These are phyloP conservation scores for Oikopleura vanhoeffeni DNA, from an alignment of 23 tunicate species.

Conservation along the genomic window DNA sequence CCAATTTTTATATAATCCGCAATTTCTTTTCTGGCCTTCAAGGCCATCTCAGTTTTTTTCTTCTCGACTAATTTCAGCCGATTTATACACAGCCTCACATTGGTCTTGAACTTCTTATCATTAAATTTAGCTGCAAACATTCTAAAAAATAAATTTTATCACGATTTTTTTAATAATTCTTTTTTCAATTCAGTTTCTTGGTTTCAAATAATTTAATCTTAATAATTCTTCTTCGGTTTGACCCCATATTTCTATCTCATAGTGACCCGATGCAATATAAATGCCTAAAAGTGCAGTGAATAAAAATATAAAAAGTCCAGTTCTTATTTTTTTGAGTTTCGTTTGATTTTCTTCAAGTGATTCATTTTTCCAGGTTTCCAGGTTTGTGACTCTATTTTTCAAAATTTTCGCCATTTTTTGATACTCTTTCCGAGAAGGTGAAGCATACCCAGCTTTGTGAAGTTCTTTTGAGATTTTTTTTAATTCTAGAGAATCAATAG, in stretches of 20 bases:
- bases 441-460: too few relatives aligned
- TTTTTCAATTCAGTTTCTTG: background rate
- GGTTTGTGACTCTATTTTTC: too few relatives aligned
- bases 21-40: conserved; percentile 59
- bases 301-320: too few relatives aligned
- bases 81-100: conserved; percentile 39
- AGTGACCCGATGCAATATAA: background rate
- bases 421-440: too few relatives aligned
- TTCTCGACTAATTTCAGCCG: conserved; percentile 63
- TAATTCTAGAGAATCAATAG: too few relatives aligned
- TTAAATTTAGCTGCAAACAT: conserved; percentile 64
- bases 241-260: background rate
- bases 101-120: conserved; percentile 65
- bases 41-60: conserved; percentile 67
- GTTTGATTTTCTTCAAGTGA: too few relatives aligned
- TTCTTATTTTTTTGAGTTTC: too few relatives aligned
- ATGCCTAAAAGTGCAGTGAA: background rate
- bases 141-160: background rate
- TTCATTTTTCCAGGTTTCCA: too few relatives aligned
- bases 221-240: background rate
- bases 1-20: conserved; percentile 57
- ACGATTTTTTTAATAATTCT: background rate
- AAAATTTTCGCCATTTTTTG: too few relatives aligned
- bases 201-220: background rate
- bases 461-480: too few relatives aligned